Percentiles rank a stretch among this genome's conserved stretches.
These are phyloP conservation scores for Norana najaformis DNA, from an alignment of 2,888 invertebrate species.

Conservation along the genomic window DNA sequence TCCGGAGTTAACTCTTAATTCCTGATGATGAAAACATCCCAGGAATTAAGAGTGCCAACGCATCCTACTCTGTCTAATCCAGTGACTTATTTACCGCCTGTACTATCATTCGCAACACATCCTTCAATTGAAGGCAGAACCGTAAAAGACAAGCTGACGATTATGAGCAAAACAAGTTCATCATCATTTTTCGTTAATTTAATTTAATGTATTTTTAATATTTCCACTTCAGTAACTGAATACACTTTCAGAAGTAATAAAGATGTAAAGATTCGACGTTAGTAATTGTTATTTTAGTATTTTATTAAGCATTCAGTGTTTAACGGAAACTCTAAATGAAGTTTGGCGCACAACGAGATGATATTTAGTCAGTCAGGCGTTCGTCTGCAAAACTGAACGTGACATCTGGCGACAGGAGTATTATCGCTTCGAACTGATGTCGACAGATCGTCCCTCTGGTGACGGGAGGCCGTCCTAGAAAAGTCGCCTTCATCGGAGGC, in stretches of 20 bases:
- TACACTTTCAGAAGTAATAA: too few species aligned
- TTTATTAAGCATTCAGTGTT: background rate
- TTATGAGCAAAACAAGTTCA: background rate
- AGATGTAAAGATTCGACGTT: too few species aligned
- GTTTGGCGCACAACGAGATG: background rate
- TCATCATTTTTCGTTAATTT: background rate
- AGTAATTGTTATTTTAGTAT: background rate
- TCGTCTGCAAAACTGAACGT: background rate
- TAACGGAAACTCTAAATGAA: background rate
- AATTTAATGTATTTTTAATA: background rate
- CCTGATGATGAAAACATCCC: background rate
- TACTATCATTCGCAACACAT: background rate
- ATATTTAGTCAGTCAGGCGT: background rate
- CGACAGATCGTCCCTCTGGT: background rate
- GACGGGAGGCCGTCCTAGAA: conserved; percentile 20
- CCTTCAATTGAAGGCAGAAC: background rate
- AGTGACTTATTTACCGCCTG: background rate
- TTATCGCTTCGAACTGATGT: background rate
- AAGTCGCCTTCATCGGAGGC: background rate
- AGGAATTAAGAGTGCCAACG: background rate
- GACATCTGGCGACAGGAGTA: conserved; percentile 14
- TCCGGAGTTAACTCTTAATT: too few species aligned
- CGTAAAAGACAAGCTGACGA: background rate
- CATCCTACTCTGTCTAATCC: background rate
- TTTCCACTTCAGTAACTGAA: background rate